Conservation (phyloP, 2,797 vertebrate species). For the Xyrichtys novacula region DNA sequence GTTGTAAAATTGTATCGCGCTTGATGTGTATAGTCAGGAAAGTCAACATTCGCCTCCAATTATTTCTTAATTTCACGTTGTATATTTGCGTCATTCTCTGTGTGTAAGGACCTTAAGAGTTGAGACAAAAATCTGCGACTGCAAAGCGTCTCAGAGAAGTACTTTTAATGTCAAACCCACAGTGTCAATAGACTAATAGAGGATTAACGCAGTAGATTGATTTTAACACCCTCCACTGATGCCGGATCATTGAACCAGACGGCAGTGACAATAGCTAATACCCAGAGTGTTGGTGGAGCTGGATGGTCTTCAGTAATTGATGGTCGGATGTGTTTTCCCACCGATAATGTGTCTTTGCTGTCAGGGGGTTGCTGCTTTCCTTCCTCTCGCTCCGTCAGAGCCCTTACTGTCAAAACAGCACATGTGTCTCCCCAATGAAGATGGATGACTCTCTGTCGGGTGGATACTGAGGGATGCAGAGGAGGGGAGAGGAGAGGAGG, state of each 20-base stretch:
- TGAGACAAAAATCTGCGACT: too few species aligned
- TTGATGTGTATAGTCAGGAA: too few species aligned
- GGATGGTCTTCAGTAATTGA: slow-evolving; percentile 68
- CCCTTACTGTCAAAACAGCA: slow-evolving; percentile 86
- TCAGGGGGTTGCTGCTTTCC: slow-evolving; percentile 80
- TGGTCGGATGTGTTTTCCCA: slow-evolving; percentile 77
- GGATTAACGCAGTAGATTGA: slow-evolving; percentile 45
- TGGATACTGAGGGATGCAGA: slow-evolving; percentile 66
- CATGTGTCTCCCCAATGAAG: slow-evolving; percentile 84
- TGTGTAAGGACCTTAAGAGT: too few species aligned
- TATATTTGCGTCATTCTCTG: too few species aligned
- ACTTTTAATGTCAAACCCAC: slow-evolving; percentile 11
- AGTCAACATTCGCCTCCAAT: too few species aligned
- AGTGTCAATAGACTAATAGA: slow-evolving; percentile 16
- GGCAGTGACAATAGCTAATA: slow-evolving; percentile 50
- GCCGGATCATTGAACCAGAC: slow-evolving; percentile 46
- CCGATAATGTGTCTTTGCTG: slow-evolving; percentile 82
- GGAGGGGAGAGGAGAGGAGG: slow-evolving; percentile 49
- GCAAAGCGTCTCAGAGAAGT: slow-evolving; percentile 3
- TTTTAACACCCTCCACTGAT: slow-evolving; percentile 52
- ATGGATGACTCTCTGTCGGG: slow-evolving; percentile 80
- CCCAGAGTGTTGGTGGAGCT: slow-evolving; percentile 59
- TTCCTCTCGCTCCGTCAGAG: slow-evolving; percentile 79
- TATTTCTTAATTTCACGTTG: too few species aligned
- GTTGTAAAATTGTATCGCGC: too few species aligned